Percentiles rank a stretch among this genome's conserved stretches.
These are phyloP conservation scores for Xenopus tropicalis DNA, from an alignment of 2,113 vertebrate genomes.

Conservation along the genomic window UCB_Xtro_10.0 CM004443.2:78345001-78345500, in stretches of 20 bases:
- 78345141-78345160: slow-evolving; percentile 52
- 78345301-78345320: slow-evolving; percentile 59
- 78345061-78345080: too few species aligned
- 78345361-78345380: slow-evolving; percentile 54
- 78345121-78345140: slow-evolving; percentile 64
- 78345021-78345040: too few species aligned
- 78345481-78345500: slow-evolving; percentile 65
- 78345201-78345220: slow-evolving; percentile 56
- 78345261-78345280: slow-evolving; percentile 59
- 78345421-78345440: slow-evolving; percentile 63
- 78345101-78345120: slow-evolving; percentile 61
- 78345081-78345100: neutral
- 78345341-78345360: slow-evolving; percentile 54
- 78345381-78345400: slow-evolving; percentile 48
- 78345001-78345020: too few species aligned
- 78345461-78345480: slow-evolving; percentile 64
- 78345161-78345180: slow-evolving; percentile 53
- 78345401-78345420: slow-evolving; percentile 55
- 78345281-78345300: slow-evolving; percentile 59
- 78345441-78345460: slow-evolving; percentile 58
- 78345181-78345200: slow-evolving; percentile 48
- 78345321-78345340: slow-evolving; percentile 53
- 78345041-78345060: too few species aligned
- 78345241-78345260: slow-evolving; percentile 63
- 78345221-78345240: slow-evolving; percentile 50